Base-by-base conservation (phyloP, 2,113 vertebrate species). In the Phalacrocorax carbo region DNA sequence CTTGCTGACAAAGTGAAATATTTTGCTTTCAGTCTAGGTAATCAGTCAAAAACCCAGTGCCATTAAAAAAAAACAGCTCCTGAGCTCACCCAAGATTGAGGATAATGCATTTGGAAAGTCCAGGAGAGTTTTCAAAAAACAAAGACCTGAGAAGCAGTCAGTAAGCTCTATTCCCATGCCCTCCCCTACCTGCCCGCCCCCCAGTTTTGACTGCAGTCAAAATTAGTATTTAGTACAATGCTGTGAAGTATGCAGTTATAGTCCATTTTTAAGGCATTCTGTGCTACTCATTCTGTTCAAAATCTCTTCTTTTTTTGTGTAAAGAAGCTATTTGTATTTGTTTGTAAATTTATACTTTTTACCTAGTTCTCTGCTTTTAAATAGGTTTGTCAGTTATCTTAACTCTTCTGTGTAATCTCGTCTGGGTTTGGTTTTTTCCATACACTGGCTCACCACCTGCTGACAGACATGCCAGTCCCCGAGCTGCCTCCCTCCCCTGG, bases 121-220 rank as follows among this genome's bases (percentile, higher is more conserved):
- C 52, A 27, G 20, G 7, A 82, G 22, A 69, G 13, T 58, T 86
- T 64, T 11, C 15, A 71, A 49, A 83, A 72, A 83, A 1, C 19
- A 40, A 54, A 58, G 12, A 46, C 10, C 2, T 0, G 3, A n/a
- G 64, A 57, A 87, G 18, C n/a, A 36, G 46, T 44, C 70, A 90
- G 30, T 40, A 57, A 78, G 6, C 14, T 46, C 13, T 60, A 1
- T 48, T 68, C 38, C 49, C 13, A 15, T 2, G 7, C 22, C 16
- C 5, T 68, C 3, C 18, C 9, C 8, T 62, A 2, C 21, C 7
- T 62, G 2, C 16, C 8, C 3, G 1, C 7, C 15, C 18, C 2
- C 10, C 15, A 48, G 66, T 88, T 57, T 58, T 70, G 10, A 34
- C 19, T 10, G 21, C 22, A 68, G 48, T 68, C 42, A 84, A 65